Evolutionary conservation across 2,113 vertebrate species (phyloP).

Genomic region (Callipepla squamata): DNA sequence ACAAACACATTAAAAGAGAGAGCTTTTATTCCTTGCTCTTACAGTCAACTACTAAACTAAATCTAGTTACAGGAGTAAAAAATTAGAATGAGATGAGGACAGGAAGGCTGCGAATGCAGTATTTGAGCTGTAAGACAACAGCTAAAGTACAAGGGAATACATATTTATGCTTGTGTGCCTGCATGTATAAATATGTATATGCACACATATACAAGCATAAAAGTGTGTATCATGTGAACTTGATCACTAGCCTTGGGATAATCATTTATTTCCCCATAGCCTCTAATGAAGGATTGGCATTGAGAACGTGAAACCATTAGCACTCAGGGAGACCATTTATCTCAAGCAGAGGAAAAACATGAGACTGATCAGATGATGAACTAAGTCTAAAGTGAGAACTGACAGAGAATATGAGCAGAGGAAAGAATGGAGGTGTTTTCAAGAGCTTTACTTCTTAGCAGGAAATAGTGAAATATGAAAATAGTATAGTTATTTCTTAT

Average conservation of each 20-base stretch:
- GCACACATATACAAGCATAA: background rate
- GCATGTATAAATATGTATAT: too few relatives aligned
- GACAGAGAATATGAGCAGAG: background rate
- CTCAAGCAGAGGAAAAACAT: background rate
- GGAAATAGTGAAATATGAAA: background rate
- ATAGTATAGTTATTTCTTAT: background rate
- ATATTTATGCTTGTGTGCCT: background rate
- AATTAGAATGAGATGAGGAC: background rate
- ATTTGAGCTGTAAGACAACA: background rate
- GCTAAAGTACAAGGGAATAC: background rate
- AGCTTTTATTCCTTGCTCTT: conserved; percentile 2
- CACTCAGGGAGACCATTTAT: background rate
- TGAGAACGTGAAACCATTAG: background rate
- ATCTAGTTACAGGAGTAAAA: background rate
- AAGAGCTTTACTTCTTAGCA: background rate
- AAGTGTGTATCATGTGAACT: background rate
- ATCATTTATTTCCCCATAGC: background rate
- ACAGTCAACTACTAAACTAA: background rate
- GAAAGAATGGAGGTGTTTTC: background rate
- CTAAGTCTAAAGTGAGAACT: background rate
- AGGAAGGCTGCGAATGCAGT: background rate
- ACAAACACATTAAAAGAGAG: conserved; percentile 18
- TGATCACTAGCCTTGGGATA: background rate
- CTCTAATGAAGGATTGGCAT: background rate
- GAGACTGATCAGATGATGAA: background rate